phyloP scores from a whole-genome alignment of 2,888 invertebrate species.

The Xestia xanthographa region DNA sequence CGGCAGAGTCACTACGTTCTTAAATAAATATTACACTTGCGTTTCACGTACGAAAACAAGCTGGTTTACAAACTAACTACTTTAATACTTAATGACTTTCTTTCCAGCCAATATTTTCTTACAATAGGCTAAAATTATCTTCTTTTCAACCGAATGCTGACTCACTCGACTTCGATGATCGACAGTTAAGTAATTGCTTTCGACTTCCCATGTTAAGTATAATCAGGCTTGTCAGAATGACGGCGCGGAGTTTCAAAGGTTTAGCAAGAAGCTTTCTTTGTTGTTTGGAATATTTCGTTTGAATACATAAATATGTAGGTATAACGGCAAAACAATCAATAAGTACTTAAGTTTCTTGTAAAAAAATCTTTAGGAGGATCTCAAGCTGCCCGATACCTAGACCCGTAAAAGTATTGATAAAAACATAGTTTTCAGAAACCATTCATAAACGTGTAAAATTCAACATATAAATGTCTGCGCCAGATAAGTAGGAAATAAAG shows the following conservation, averaged over 20 bases:
- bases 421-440: not conserved
- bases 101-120: conserved; percentile 37
- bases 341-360: not conserved
- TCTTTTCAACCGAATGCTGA: conserved; percentile 60
- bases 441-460: not conserved
- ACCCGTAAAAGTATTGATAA: not conserved
- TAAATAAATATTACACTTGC: not conserved
- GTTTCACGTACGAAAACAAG: conserved; percentile 15
- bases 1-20: not conserved
- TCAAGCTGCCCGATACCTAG: not conserved
- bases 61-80: conserved; percentile 7
- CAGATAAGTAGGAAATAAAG: no score
- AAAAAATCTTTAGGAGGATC: not conserved
- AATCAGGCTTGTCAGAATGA: conserved; percentile 34
- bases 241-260: conserved; percentile 14
- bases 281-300: conserved; percentile 9
- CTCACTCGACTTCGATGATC: conserved; percentile 62
- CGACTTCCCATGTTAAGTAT: conserved; percentile 44
- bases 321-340: not conserved
- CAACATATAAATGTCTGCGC: not conserved
- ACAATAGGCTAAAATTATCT: conserved; percentile 64
- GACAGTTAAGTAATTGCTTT: conserved; percentile 71
- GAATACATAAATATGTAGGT: not conserved
- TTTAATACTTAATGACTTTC: conserved; percentile 41
- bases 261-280: not conserved